These are phyloP conservation scores for Brachionichthys hirsutus DNA, from an alignment of 2,113 vertebrate species.

Conservation along the genomic window DNA sequence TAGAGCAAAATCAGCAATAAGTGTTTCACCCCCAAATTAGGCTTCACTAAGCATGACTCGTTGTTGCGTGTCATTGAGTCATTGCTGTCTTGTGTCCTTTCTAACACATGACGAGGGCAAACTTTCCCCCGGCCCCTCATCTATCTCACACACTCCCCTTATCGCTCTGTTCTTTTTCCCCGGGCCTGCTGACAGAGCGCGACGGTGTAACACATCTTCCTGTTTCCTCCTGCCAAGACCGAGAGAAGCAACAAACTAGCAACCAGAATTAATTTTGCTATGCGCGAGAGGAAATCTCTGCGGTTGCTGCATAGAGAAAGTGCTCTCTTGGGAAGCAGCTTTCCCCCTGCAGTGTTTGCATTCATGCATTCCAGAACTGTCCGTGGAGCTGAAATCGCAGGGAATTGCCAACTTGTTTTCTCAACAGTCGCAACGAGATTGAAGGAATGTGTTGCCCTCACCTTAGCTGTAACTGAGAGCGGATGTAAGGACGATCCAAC, in stretches of 20 bases:
- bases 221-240: conserved; percentile 25
- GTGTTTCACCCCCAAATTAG: conserved; percentile 49
- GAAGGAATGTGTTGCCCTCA: conserved; percentile 63
- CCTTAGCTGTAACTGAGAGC: conserved; percentile 56
- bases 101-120: conserved; percentile 11
- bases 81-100: conserved; percentile 34
- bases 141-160: conserved; percentile 1
- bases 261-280: conserved; percentile 43
- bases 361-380: conserved; percentile 51
- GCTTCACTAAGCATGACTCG: conserved; percentile 60
- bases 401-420: conserved; percentile 56
- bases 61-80: conserved; percentile 39
- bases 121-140: conserved; percentile 6
- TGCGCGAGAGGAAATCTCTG: conserved; percentile 33
- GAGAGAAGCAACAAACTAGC: conserved; percentile 21
- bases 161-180: conserved; percentile 1
- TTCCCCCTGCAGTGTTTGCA: conserved; percentile 31
- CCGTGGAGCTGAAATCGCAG: conserved; percentile 26
- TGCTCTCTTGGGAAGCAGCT: conserved; percentile 50
- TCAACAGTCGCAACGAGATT: conserved; percentile 47
- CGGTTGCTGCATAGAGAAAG: too few species aligned
- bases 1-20: conserved; percentile 44
- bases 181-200: conserved; percentile 19
- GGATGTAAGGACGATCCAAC: conserved; percentile 39
- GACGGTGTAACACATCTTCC: conserved; percentile 18